phyloP scores from a whole-genome alignment of 2,797 vertebrate genomes.

The Morelia viridis region DNA sequence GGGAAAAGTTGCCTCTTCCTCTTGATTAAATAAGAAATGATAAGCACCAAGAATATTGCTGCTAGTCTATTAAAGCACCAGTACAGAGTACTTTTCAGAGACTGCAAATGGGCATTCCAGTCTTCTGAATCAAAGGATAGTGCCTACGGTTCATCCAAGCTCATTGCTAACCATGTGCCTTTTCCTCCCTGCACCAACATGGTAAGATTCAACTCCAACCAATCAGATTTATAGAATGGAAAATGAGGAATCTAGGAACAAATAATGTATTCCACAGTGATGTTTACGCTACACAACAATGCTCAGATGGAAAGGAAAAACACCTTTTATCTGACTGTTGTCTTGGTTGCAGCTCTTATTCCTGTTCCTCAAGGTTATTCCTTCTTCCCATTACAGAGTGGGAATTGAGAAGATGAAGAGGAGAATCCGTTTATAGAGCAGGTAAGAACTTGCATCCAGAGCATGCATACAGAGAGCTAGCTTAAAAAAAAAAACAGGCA shows the following conservation, averaged over 20 bases:
- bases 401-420: neutral
- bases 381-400: neutral
- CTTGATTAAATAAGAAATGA: neutral
- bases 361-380: neutral
- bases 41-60: neutral
- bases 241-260: neutral
- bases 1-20: neutral
- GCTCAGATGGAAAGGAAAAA: neutral
- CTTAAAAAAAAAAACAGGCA: neutral
- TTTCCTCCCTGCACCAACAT: neutral
- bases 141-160: too few species aligned
- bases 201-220: neutral
- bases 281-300: neutral
- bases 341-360: neutral
- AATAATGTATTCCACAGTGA: neutral
- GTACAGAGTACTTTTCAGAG: neutral
- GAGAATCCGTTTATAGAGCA: neutral
- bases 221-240: neutral
- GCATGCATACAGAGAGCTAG: neutral
- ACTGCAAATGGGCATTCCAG: neutral
- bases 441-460: neutral
- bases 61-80: neutral
- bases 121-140: neutral
- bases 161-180: neutral
- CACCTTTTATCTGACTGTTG: neutral